phyloP scores from a whole-genome alignment of 2,113 vertebrate species.

The Nicator chloris region DNA sequence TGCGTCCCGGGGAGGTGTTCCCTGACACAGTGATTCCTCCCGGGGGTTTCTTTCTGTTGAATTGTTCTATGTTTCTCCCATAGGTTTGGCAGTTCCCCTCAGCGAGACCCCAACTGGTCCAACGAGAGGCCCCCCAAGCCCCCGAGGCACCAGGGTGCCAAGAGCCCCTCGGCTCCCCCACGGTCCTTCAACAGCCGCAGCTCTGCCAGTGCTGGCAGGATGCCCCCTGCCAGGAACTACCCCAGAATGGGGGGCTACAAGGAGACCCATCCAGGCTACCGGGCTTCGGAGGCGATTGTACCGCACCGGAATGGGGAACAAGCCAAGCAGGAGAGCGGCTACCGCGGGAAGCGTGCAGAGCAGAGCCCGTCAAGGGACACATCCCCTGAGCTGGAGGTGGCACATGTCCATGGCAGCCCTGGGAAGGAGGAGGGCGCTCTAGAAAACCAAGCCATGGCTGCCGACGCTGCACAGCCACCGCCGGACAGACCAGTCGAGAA shows the following conservation, averaged over 20 bases:
- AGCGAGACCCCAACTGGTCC: slow-evolving; percentile 76
- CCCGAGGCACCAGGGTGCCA: slow-evolving; percentile 69
- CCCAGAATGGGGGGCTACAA: slow-evolving; percentile 72
- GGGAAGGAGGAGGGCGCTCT: slow-evolving; percentile 66
- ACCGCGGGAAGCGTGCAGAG: slow-evolving; percentile 61
- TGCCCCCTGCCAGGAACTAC: slow-evolving; percentile 67
- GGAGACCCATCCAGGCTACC: slow-evolving; percentile 69
- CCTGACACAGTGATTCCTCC: background rate
- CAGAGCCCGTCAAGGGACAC: slow-evolving; percentile 53
- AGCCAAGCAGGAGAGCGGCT: slow-evolving; percentile 56
- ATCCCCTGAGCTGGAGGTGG: slow-evolving; percentile 61
- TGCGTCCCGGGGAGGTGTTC: accelerated
- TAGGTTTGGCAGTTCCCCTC: slow-evolving; percentile 77
- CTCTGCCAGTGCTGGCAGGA: slow-evolving; percentile 60
- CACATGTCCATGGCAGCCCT: slow-evolving; percentile 29
- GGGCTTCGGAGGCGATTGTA: slow-evolving; percentile 16
- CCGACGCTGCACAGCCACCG: slow-evolving; percentile 37
- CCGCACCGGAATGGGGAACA: slow-evolving; percentile 62
- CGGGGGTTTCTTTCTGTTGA: background rate
- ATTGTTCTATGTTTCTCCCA: background rate
- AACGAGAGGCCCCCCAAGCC: slow-evolving; percentile 70
- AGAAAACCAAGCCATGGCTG: slow-evolving; percentile 43
- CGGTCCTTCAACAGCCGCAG: slow-evolving; percentile 73
- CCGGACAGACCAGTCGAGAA: slow-evolving; percentile 88
- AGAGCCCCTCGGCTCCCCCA: slow-evolving; percentile 14